Base-by-base conservation (phyloP, 53 echinoderm and acorn worm species). In the Echinarachnius parma region DNA sequence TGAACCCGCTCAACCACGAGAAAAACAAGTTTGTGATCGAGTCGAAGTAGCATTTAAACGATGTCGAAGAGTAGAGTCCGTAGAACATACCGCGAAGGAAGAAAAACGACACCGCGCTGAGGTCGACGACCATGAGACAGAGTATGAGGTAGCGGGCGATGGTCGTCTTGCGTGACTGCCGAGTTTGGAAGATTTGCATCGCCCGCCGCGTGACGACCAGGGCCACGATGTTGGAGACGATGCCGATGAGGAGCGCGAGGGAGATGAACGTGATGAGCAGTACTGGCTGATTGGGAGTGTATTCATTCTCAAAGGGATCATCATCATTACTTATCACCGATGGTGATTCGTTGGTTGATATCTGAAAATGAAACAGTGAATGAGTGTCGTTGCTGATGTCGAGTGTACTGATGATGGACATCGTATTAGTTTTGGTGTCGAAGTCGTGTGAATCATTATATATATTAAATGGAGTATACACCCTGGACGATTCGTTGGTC, bases 1-100 rank as follows among this genome's bases (percentile, higher is more conserved):
- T 58, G 48, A 86, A 70, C 16, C 86, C 86, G 0, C 81, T 76
- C 45, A 70, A 58, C 86, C 82, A 82, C 28, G 81, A 69, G 78
- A 86, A 86, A 28, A 86, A 61, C 5, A 82, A 54, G 28, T 81
- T 81, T 23, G 68, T 78, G 31, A 63, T 37, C 37, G 49, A 58
- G 57, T 86, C 74, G 18, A 86, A 34, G 69, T 77, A 62, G 36
- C 86, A 86, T 63, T 52, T 63, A 14, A 77, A 61, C 53, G 28
- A 34, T 1, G 70, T 29, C 2, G 32, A 10, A 14, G 14, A 23
- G 34, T 83, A 83, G 18, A 77, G 9, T 34, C 15, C 20, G 33
- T 59, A 26, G 18, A 56, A 49, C 53, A 57, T 48, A 20, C 83
- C 83, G 13, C 86, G 86, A 10, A 81, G 2, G 18, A 82, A 33